Conservation (phyloP, 2,113 vertebrate species). For the Emydura subglobosa region DNA sequence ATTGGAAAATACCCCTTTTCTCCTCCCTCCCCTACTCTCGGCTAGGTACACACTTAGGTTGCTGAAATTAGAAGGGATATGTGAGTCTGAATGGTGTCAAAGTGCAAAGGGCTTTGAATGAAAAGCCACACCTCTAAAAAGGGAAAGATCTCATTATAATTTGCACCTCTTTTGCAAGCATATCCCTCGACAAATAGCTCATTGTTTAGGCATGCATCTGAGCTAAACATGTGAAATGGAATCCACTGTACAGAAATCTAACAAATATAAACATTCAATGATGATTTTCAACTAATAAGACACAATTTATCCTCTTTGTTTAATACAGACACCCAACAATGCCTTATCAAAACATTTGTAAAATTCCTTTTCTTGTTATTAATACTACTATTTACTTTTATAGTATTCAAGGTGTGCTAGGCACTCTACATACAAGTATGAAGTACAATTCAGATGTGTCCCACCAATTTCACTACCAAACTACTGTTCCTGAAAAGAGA, state of each 20-base stretch:
- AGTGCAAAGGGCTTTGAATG: conserved; percentile 76
- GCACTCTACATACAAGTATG: background rate
- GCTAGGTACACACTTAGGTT: conserved; percentile 43
- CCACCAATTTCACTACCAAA: background rate
- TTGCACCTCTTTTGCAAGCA: conserved; percentile 88
- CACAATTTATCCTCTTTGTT: background rate
- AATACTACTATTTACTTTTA: background rate
- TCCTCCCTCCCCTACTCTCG: background rate
- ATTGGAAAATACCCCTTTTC: background rate
- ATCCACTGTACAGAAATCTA: background rate
- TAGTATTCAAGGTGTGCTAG: background rate
- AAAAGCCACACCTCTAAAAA: conserved; percentile 77
- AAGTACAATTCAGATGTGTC: background rate
- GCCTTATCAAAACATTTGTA: background rate
- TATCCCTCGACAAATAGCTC: conserved; percentile 72
- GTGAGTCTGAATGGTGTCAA: conserved; percentile 85
- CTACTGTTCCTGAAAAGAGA: background rate
- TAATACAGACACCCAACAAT: background rate
- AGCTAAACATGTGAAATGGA: background rate
- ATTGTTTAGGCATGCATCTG: conserved; percentile 7
- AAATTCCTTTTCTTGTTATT: background rate
- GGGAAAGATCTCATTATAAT: conserved; percentile 79
- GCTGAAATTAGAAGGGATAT: conserved; percentile 88
- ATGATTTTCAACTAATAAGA: background rate
- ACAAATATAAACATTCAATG: background rate